These are phyloP conservation scores for Arctia plantaginis DNA, from an alignment of 2,888 invertebrate species.

Conservation along the genomic window DNA sequence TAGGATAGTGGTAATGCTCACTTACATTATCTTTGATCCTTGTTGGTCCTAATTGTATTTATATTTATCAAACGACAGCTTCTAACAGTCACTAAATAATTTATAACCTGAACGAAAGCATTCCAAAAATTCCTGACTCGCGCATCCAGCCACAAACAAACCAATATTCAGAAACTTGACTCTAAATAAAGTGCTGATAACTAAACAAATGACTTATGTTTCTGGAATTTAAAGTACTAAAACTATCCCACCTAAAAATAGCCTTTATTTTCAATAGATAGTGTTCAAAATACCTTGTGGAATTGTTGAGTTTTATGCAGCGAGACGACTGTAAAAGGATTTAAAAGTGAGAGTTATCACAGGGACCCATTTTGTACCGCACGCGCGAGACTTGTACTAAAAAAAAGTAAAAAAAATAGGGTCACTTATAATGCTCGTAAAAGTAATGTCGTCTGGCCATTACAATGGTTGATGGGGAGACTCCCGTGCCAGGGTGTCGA, in stretches of 20 bases:
- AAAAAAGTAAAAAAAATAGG: constrained; percentile 65
- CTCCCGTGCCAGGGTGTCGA: constrained; percentile 73
- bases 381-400: constrained; percentile 80
- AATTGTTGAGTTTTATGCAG: constrained; percentile 57
- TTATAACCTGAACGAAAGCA: constrained; percentile 59
- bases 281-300: constrained; percentile 51
- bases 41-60: constrained; percentile 2
- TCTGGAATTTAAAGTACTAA: constrained; percentile 78
- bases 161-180: constrained; percentile 75
- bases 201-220: constrained; percentile 85
- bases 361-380: constrained; percentile 81
- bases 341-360: constrained; percentile 86
- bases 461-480: constrained; percentile 65
- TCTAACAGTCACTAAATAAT: constrained; percentile 53
- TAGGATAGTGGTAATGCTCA: background rate
- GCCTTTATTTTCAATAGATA: constrained; percentile 46
- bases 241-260: constrained; percentile 30
- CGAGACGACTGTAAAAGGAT: constrained; percentile 81
- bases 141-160: constrained; percentile 67
- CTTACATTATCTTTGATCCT: background rate
- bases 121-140: constrained; percentile 66
- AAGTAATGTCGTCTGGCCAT: constrained; percentile 67
- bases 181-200: constrained; percentile 86
- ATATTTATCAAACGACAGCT: constrained; percentile 20
- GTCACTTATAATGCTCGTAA: constrained; percentile 65